Evolutionary conservation across 2,113 vertebrate species (phyloP), one percentile per base, ranked within the genome.

Genomic region (Mastomys natalensis): DNA sequence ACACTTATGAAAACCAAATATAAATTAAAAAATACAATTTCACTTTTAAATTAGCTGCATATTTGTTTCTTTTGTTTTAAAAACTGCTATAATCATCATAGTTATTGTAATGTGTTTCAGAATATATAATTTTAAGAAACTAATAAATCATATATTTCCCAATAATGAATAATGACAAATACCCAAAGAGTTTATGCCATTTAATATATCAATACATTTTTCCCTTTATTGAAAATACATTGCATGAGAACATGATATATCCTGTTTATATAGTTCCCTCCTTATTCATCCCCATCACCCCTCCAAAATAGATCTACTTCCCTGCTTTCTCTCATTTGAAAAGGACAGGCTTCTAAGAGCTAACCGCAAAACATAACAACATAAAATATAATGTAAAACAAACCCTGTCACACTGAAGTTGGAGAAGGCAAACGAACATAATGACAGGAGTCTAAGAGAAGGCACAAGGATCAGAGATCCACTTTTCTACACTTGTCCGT

Each of bases 81-180:
- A 97, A 97, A 94, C 89, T 94, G 97, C 95, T 93, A 70, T 26
- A 85, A 53, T 58, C 87, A 0, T 92, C 68, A 16, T 34, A 58
- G 15, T 68, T 72, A 96, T 58, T 95, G 88, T 95, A 94, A 1
- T 91, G 1, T 64, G 19, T 45, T 85, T 48, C 3, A 92, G 94
- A 80, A 29, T 74, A 77, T 64, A 82, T 64, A 77, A 2, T 91
- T 90, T 40, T 51, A 88, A 48, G 37, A 76, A 93, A 96, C 0
- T 0, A 7, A 64, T 89, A 85, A 60, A 78, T 53, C 5, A 29
- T 19, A 87, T 72, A 73, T n/a, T 86, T 34, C 19, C 2, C 62
- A 72, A 26, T 43, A 55, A 96, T 91, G 40, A 97, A 26, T 94
- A 89, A 76, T 51, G 86, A 17, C 93, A 24, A 72, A 90, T 10